Evolutionary conservation across 2,888 invertebrate species (phyloP), one percentile per base, ranked within the genome.

Genomic region (Heteromurus nitidus): DNA sequence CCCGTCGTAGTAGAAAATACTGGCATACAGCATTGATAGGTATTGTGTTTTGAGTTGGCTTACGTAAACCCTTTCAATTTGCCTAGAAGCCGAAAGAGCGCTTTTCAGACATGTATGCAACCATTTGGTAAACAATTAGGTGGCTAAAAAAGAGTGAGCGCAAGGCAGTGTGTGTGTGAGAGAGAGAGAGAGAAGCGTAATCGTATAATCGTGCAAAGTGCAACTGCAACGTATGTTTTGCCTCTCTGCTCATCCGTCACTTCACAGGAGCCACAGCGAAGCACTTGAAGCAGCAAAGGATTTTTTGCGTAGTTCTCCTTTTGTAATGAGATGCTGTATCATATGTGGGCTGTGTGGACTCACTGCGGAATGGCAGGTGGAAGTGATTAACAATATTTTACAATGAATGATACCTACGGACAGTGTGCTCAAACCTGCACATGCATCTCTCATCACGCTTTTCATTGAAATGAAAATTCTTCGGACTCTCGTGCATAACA

Each of bases 71-170:
- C n/a, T n/a, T n/a, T n/a, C n/a, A n/a, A n/a, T n/a, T n/a, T n/a
- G n/a, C n/a, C n/a, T n/a, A 36, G 9, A 36, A 7, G 7, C 36
- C 7, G 13, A 36, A 36, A 9, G 9, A 36, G 13, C 7, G 36
- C 36, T 7, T 36, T 36, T 36, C 36, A 36, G 7, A 36, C 22
- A 60, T 22, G 22, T 7, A 55, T 55, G 20, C 47, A 24, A 3
- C 67, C 67, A 55, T 18, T n/a, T 72, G 73, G 73, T 73, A 80
- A 80, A 80, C 80, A 80, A 80, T 80, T 80, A 80, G 80, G 80
- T 80, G 60, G 13, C 44, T 64, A 44, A 62, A 50, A 30, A 31
- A 9, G 24, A 20, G 20, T 42, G 36, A 31, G 55, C n/a, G 53
- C 30, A 47, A 69, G 20, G n/a, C n/a, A n/a, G n/a, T n/a, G n/a